These are phyloP conservation scores for Mactromeris polynyma DNA, from an alignment of 2,888 invertebrate genomes.

Conservation along the genomic window DNA sequence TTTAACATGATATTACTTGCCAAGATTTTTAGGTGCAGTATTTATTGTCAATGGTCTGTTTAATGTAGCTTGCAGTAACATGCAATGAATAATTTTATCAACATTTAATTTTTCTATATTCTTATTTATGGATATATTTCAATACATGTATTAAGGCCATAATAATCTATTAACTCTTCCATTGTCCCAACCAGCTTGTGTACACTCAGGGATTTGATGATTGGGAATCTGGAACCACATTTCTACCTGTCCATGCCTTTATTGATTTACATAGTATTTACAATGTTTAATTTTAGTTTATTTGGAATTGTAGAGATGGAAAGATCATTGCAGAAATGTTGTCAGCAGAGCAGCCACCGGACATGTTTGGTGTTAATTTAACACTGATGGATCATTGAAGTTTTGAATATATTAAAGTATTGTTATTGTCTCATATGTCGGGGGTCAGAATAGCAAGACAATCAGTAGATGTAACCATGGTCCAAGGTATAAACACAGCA, in stretches of 20 bases:
- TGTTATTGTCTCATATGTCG: neutral
- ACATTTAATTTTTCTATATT: no score
- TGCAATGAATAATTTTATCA: no score
- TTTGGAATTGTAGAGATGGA: conserved; percentile 14
- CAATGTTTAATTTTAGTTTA: neutral
- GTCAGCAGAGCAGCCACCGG: neutral
- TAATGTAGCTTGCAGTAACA: no score
- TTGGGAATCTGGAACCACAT: neutral
- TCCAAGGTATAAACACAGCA: no score
- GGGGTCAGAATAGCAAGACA: no score
- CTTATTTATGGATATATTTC: no score
- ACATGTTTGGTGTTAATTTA: conserved; percentile 38
- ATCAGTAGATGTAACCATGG: no score
- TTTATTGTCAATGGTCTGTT: no score
- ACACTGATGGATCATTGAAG: conserved; percentile 57
- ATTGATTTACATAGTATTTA: neutral
- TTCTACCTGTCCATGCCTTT: neutral
- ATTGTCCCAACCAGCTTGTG: no score
- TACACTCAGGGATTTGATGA: neutral
- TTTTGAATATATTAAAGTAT: neutral
- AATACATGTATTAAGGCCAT: no score
- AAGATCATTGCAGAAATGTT: conserved; percentile 36
- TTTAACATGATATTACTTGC: neutral
- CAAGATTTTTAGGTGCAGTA: no score
- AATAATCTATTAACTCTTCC: no score